Conservation (phyloP, 1,140 invertebrate genomes). For the Palaemon carinicauda region DNA sequence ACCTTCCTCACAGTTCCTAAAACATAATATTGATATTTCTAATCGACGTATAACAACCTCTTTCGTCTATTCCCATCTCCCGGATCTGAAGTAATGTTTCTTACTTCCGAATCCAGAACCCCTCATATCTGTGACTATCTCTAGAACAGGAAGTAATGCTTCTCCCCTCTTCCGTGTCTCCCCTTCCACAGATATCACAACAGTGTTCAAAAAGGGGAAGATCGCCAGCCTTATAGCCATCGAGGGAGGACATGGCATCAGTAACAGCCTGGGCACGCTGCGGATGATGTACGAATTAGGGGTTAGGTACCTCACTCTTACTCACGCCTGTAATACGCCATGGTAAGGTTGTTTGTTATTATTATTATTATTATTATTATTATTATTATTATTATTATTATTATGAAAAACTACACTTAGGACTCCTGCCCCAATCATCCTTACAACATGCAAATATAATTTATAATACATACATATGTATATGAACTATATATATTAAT, state of each 20-base stretch:
- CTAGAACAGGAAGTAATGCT: too few species aligned
- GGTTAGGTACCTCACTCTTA: slow-evolving; percentile 66
- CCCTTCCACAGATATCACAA: slow-evolving; percentile 72
- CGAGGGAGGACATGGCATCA: slow-evolving; percentile 70
- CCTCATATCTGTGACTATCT: too few species aligned
- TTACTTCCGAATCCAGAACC: too few species aligned
- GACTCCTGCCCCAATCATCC: not conserved
- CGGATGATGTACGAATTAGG: slow-evolving; percentile 60
- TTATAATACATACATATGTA: too few species aligned
- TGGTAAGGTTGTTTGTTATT: slow-evolving; percentile 61
- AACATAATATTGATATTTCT: too few species aligned
- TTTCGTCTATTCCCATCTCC: too few species aligned
- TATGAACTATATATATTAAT: too few species aligned
- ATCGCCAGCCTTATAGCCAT: slow-evolving; percentile 81
- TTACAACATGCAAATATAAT: not conserved
- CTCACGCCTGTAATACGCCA: slow-evolving; percentile 67
- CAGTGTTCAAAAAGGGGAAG: slow-evolving; percentile 77
- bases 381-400: not conserved
- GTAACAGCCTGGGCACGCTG: slow-evolving; percentile 58
- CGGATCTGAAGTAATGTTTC: too few species aligned
- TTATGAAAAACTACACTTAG: not conserved
- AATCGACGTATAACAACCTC: too few species aligned
- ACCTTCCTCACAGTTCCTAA: too few species aligned
- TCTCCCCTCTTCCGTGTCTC: not conserved
- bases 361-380: not conserved